phyloP scores from a whole-genome alignment of 2,113 vertebrate genomes.

The Oncorhynchus clarkii region DNA sequence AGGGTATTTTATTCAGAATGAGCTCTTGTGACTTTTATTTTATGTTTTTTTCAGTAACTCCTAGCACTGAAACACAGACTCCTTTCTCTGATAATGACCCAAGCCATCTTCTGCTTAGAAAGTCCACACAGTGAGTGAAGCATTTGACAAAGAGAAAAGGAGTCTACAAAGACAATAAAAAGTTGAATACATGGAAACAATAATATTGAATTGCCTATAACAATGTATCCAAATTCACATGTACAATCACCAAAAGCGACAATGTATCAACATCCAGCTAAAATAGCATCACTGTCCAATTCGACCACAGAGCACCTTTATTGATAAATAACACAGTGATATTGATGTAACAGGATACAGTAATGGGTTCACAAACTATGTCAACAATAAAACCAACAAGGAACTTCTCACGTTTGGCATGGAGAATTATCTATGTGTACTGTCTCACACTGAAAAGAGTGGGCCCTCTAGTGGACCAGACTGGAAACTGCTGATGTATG shows the following conservation, averaged over 20 bases:
- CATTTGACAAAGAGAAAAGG: too few relatives aligned
- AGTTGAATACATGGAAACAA: not conserved
- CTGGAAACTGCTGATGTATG: not conserved
- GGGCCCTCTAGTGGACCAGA: not conserved
- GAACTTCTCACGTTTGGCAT: not conserved
- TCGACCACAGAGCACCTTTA: not conserved
- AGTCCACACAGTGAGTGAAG: too few relatives aligned
- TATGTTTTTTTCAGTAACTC: too few relatives aligned
- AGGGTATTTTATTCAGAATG: too few relatives aligned
- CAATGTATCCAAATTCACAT: not conserved
- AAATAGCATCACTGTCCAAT: not conserved
- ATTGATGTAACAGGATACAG: slow-evolving; percentile 1
- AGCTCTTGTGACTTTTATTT: too few relatives aligned
- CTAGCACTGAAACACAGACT: too few relatives aligned
- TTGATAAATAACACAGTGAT: not conserved
- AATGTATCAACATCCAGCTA: not conserved
- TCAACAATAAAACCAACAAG: slow-evolving; percentile 1
- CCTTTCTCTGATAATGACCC: too few relatives aligned
- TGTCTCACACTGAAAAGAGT: not conserved
- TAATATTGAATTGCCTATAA: not conserved
- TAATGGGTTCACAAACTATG: not conserved
- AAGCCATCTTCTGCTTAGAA: too few relatives aligned
- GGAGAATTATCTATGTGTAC: not conserved
- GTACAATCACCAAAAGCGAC: not conserved
- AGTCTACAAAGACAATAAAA: too few relatives aligned